These are phyloP conservation scores for Casuarius casuarius DNA, from an alignment of 2,113 vertebrate species.

Conservation along the genomic window DNA sequence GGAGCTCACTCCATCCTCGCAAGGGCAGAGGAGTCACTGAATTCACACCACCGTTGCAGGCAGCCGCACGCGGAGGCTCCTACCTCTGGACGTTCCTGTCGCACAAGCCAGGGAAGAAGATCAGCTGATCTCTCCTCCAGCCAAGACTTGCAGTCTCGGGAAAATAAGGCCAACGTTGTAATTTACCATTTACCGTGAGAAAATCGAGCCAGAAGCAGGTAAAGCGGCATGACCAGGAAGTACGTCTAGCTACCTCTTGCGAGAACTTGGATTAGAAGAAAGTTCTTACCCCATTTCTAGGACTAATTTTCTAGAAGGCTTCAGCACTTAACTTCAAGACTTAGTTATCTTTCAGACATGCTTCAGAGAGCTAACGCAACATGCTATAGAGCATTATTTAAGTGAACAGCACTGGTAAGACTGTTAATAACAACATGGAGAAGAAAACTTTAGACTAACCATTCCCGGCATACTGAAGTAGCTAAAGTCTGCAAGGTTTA, in stretches of 20 bases:
- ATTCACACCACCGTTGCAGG: not conserved
- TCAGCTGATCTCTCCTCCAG: not conserved
- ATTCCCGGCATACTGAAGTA: not conserved
- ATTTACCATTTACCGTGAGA: not conserved
- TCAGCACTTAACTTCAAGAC: not conserved
- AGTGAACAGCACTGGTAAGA: not conserved
- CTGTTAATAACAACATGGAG: not conserved
- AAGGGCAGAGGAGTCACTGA: not conserved
- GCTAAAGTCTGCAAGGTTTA: not conserved
- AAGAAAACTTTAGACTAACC: not conserved
- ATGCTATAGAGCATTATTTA: not conserved
- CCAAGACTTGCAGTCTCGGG: not conserved
- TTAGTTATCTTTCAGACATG: not conserved
- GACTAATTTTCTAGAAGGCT: not conserved
- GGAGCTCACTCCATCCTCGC: too few relatives aligned
- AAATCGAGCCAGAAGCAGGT: not conserved
- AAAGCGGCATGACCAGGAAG: not conserved
- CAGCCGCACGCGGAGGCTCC: not conserved
- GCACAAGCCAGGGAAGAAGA: not conserved
- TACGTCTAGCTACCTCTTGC: not conserved
- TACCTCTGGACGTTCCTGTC: not conserved
- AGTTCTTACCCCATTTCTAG: not conserved
- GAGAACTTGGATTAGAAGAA: not conserved
- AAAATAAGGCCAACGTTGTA: not conserved
- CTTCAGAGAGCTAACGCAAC: not conserved